Evolutionary conservation across 1,140 invertebrate species (phyloP), one percentile per base, ranked within the genome.

Genomic region (Ooceraea biroi): DNA sequence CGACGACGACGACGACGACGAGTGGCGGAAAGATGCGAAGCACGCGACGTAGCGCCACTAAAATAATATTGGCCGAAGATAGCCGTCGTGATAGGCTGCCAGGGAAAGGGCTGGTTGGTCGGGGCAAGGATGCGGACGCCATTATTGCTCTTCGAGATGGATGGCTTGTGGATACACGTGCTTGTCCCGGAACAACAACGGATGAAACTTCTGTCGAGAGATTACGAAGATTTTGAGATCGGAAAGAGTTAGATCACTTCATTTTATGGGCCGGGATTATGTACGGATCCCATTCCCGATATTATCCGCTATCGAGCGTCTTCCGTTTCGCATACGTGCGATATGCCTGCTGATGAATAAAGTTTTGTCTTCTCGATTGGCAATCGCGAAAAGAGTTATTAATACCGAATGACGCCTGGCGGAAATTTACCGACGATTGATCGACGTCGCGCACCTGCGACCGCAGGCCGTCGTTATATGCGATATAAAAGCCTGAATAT

Each of bases 121-220:
- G 61, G 58, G 3, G 60, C 61, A 58, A 86, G 86, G 83, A 78
- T 58, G 60, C 80, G 65, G 60, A 60, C 77, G 41, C n/a, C 71
- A 86, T 90, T 86, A 89, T 89, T 83, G 89, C 80, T 69, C 87
- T 84, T 82, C 72, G 78, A 85, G 89, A 90, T 88, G 85, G 89
- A 90, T 90, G 77, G 69, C 85, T 74, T 76, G 17, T 73, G 74
- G 78, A 82, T 72, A 50, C 74, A 46, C 46, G n/a, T 58, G 25
- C 55, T 14, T 19, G 19, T 66, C 41, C 25, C 41, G 27, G 44
- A 46, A 30, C 46, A 46, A 17, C 41, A 36, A 36, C 19, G 48
- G 19, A 1, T 50, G 22, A 57, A 80, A 80, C 60, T 85, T 50
- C 25, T 22, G 30, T 27, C 55, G 71, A 61, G 73, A 85, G 52